phyloP scores from a whole-genome alignment of 1,140 invertebrate species.

The Cydia pomonella region DNA sequence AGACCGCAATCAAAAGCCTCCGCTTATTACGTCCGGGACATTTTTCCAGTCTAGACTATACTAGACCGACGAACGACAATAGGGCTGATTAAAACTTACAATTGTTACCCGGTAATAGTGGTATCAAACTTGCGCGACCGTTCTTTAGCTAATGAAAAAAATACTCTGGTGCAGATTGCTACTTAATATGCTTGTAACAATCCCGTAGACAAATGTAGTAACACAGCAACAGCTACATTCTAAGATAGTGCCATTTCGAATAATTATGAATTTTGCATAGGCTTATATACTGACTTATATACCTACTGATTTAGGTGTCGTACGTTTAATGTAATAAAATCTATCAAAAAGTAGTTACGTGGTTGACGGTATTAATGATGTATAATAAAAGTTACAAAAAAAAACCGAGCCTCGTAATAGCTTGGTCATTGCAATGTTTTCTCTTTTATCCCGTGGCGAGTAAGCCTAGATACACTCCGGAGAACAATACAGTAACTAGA shows the following conservation, averaged over 20 bases:
- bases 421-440: conserved; percentile 16
- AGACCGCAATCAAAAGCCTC: conserved; percentile 51
- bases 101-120: conserved; percentile 65
- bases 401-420: no score
- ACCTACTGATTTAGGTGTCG: no score
- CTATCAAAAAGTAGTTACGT: neutral
- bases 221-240: neutral
- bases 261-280: no score
- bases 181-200: conserved; percentile 25
- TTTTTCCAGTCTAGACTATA: conserved; percentile 68
- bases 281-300: no score
- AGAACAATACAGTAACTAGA: conserved; percentile 70
- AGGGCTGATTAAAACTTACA: conserved; percentile 75
- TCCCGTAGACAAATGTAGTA: neutral
- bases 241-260: neutral
- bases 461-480: conserved; percentile 35
- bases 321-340: neutral
- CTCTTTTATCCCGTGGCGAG: conserved; percentile 36
- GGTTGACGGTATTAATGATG: no score
- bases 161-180: conserved; percentile 41
- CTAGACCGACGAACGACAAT: conserved; percentile 71
- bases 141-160: conserved; percentile 39
- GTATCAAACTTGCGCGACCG: conserved; percentile 52
- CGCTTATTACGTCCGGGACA: conserved; percentile 56
- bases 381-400: no score